Evolutionary conservation across 2,113 vertebrate species (phyloP), one percentile per base, ranked within the genome.

Genomic region (Pelvicachromis taeniatus): DNA sequence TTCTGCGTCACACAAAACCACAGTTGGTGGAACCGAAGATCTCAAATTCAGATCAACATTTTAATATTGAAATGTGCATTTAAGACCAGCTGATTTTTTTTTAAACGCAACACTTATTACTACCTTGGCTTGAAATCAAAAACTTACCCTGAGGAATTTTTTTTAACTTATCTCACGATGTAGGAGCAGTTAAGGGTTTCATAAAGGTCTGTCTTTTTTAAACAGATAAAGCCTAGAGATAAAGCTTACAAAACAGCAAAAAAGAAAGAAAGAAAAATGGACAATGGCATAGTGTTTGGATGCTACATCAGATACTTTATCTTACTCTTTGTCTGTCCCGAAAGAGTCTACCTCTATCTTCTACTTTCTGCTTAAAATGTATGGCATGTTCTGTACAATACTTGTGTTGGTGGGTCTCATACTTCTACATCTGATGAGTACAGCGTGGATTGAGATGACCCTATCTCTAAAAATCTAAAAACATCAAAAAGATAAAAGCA

Each of bases 261-360:
- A 85, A 88, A 89, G 87, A 78, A 85, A 31, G 5, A 3, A 75
- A 65, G 19, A 2, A 40, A 87, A 65, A 19, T 50, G 77, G 16
- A 89, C 78, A 91, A 88, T 68, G 65, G 68, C 75, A 35, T 54
- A 84, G 38, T 91, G 84, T 90, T 89, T 77, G 81, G 48, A 4
- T 42, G 85, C 82, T 87, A 87, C 70, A 89, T 85, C 89, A 81
- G 16, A 35, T 78, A 45, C 77, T 68, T 73, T 53, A 86, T 93
- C 89, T 88, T 19, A 21, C 53, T 81, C 75, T 89, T 87, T 82
- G 85, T 91, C 80, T 81, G 35, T 50, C 33, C 40, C 63, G 26
- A 33, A 77, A 91, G 38, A 86, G 82, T 85, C 78, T 80, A 73
- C 85, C 87, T 85, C 70, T 84, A 92, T 88, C 65, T 42, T 91